Base-by-base conservation (phyloP, 2,888 invertebrate species). In the Apoda limacodes region DNA sequence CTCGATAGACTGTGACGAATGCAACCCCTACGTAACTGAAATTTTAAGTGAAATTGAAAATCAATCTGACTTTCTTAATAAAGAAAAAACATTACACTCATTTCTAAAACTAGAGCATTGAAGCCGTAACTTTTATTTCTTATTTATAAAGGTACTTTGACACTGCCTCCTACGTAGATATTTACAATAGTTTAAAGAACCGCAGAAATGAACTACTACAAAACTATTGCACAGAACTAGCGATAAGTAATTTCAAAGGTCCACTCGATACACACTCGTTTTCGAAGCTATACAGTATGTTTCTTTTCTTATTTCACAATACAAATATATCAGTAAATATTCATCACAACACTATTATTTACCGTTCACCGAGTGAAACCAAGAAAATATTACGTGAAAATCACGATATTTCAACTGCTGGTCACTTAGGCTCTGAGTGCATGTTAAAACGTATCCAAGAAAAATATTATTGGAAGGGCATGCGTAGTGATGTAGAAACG, bases 281-380 rank as follows among this genome's bases (percentile, higher is more conserved):
- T 14, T 29, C 22, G 1, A 48, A 48, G 42, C 40, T 48, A 1
- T 47, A 49, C 19, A 42, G 39, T 25, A 50, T 50, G 4, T 9
- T 49, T 1, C 2, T 13, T 0, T 41, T 35, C 15, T n/a, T 49
- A 5, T 49, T 49, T 9, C 10, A 49, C 30, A 34, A 45, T 12
- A 46, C 43, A 3, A 34, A 39, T 5, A 43, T 50, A 6, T 22
- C 11, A 10, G 25, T 48, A 2, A 17, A 46, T n/a, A 39, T 50
- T 9, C 39, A 48, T 22, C 32, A 42, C 3, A 43, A 48, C 21
- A 34, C 21, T 3, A 37, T 44, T 2, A 37, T 34, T 3, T 47
- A 40, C 15, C 48, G 44, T 6, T 19, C 34, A 5, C 47, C 32
- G 2, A 27, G 9, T 4, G 45, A 49, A 39, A 35, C 43, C 0